These are phyloP conservation scores for Pyrrhosoma nymphula DNA, from an alignment of 2,888 invertebrate genomes.

Conservation along the genomic window DNA sequence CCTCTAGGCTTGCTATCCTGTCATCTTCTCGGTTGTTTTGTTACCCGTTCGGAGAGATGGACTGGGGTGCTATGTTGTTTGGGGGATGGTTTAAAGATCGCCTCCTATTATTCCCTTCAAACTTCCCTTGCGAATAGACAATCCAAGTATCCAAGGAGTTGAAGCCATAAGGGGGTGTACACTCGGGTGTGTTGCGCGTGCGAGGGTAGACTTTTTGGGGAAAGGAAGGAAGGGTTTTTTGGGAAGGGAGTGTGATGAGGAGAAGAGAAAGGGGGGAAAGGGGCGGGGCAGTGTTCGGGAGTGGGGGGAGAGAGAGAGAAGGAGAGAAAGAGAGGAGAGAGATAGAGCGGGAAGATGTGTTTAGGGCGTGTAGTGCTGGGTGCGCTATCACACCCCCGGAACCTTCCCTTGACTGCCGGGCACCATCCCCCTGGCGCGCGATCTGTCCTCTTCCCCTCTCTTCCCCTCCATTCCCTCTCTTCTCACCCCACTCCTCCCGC, in stretches of 20 bases:
- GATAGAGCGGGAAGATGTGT: conserved; percentile 36
- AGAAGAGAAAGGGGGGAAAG: neutral
- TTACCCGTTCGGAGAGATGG: neutral
- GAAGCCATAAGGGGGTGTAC: neutral
- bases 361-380: conserved; percentile 58
- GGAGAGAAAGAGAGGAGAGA: neutral
- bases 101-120: neutral
- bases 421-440: conserved; percentile 63
- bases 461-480: no score
- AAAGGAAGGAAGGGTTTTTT: no score
- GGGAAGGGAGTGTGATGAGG: neutral
- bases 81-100: no score
- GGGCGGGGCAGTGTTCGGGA: neutral
- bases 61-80: no score
- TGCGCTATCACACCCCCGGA: conserved; percentile 66
- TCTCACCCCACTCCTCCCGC: neutral
- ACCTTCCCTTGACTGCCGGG: conserved; percentile 64
- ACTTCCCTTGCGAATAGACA: neutral
- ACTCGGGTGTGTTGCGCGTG: neutral
- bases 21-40: neutral
- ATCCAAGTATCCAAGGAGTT: conserved; percentile 23
- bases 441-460: neutral
- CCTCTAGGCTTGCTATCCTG: neutral
- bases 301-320: neutral
- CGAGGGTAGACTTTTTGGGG: no score